Evolutionary conservation across 2,113 vertebrate genomes (phyloP), one percentile per base, ranked within the genome.

Genomic region (Mionectes macconnelli): DNA sequence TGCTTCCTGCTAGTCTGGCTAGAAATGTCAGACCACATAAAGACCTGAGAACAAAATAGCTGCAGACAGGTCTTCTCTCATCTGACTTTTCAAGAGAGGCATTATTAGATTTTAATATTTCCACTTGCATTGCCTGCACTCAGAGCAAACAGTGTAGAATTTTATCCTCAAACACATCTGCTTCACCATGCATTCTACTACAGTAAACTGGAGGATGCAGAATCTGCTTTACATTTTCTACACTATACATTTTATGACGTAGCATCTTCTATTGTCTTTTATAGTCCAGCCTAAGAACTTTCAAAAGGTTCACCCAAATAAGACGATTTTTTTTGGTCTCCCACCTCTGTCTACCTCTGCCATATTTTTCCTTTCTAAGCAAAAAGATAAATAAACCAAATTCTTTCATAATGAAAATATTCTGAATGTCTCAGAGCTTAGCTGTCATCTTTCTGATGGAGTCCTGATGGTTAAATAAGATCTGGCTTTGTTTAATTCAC

Each of bases 71-170:
- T 79, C 75, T 85, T 63, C 56, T 87, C 66, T 84, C 72, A 60
- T 68, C 39, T 52, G 27, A 30, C 63, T 93, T 87, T 74, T 90
- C 24, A 67, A 21, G 12, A 81, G 66, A 70, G 39, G 24, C 28
- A 10, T 89, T 84, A 66, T 60, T 90, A 31, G 30, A 37, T 92
- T 95, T 86, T 85, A 91, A 52, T 93, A 67, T 84, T 93, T 87
- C 39, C 42, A 67, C 75, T 92, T 1, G 1, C 39, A n/a, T 42
- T 75, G 14, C 27, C 64, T 50, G 19, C 18, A 47, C 30, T 90
- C 56, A 35, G 27, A 81, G 55, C 13, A 62, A 28, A 39, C 3
- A 62, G 18, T 7, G 33, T 27, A n/a, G 12, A 33, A 19, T 74
- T 86, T 70, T 70, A 63, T 75, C 16, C 30, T 45, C 60, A 67